A percentile compares a stretch with the other conserved stretches of the same genome.
These are phyloP conservation scores for Heteractis magnifica DNA, from an alignment of 92 coral and sea anemone genomes.

Conservation along the genomic window DNA sequence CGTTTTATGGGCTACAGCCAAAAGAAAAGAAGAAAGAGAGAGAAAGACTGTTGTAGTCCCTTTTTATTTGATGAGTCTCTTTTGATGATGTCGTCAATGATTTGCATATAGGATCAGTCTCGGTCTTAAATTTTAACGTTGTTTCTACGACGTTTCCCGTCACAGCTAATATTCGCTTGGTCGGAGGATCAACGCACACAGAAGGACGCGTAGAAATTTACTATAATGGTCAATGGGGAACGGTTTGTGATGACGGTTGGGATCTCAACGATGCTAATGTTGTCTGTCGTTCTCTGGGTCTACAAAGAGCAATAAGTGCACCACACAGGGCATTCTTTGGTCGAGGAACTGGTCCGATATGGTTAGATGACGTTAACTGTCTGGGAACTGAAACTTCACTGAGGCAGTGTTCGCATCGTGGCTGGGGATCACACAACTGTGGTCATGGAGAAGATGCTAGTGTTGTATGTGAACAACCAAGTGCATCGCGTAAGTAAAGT, in stretches of 20 bases:
- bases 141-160: too few species aligned
- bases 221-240: background rate
- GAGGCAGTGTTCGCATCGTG: background rate
- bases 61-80: too few species aligned
- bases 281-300: background rate
- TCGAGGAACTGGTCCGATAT: background rate
- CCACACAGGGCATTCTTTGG: background rate
- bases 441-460: background rate
- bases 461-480: background rate
- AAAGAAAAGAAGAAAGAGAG: too few species aligned
- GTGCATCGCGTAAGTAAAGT: background rate
- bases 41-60: too few species aligned
- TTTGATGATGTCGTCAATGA: too few species aligned
- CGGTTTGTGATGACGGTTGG: background rate
- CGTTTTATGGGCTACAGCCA: too few species aligned
- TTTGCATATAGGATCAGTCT: too few species aligned
- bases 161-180: background rate
- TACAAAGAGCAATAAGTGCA: background rate
- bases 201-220: background rate
- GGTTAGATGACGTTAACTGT: background rate
- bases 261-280: background rate
- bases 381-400: background rate
- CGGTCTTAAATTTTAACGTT: too few species aligned
- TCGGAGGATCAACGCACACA: background rate
- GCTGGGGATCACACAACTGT: background rate